A percentile compares a stretch with the other conserved stretches of the same genome.
These are phyloP conservation scores for Hestina assimilis DNA, from an alignment of 1,140 invertebrate species.

Conservation along the genomic window DNA sequence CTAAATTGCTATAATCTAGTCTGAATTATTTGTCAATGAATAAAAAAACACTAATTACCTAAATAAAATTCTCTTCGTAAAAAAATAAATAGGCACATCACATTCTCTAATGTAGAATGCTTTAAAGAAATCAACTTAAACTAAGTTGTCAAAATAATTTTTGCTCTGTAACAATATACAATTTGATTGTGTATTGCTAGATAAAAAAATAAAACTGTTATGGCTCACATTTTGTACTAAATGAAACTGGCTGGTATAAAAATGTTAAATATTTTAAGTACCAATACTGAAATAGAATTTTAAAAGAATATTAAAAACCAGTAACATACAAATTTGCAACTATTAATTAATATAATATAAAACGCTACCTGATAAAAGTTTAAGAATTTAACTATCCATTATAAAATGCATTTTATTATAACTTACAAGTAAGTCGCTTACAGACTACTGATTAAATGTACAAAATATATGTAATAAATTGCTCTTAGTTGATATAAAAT, in stretches of 20 bases:
- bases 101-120: constrained; percentile 58
- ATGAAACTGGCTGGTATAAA: constrained; percentile 26
- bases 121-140: constrained; percentile 49
- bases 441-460: constrained; percentile 37
- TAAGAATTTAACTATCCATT: constrained; percentile 26
- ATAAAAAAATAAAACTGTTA: constrained; percentile 56
- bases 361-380: constrained; percentile 26
- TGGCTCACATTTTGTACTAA: constrained; percentile 71
- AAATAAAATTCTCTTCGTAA: constrained; percentile 63
- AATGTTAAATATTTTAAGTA: constrained; percentile 30
- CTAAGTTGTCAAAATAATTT: constrained; percentile 42
- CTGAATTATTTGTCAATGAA: constrained; percentile 54
- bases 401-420: constrained; percentile 44
- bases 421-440: constrained; percentile 37
- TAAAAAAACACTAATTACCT: constrained; percentile 43
- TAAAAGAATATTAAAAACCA: constrained; percentile 9
- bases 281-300: constrained; percentile 10
- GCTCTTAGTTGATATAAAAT: constrained; percentile 27
- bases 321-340: neutral
- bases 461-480: constrained; percentile 38
- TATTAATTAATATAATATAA: constrained; percentile 3
- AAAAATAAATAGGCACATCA: constrained; percentile 73
- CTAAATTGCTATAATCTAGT: constrained; percentile 46
- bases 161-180: constrained; percentile 45
- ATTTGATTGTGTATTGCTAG: constrained; percentile 57